Conservation (phyloP, 1,140 invertebrate genomes). For the Penaeus chinensis region DNA sequence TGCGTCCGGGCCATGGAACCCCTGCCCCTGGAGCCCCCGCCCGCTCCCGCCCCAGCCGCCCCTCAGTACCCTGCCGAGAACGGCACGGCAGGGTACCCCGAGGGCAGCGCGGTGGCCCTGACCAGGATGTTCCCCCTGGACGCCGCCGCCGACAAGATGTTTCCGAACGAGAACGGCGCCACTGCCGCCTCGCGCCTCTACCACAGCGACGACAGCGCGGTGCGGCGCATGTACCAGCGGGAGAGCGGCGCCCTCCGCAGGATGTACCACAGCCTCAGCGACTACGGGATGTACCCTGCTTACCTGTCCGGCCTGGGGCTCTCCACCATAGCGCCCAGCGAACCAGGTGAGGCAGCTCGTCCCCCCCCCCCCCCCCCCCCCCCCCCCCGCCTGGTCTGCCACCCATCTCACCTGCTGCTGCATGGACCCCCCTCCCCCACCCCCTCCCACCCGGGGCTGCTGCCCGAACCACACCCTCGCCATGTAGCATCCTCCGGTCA, state of each 20-base stretch:
- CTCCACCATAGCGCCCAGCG: constrained; percentile 42
- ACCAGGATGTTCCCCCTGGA: neutral
- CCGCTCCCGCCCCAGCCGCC: neutral
- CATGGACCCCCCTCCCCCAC: neutral
- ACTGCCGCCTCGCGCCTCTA: neutral
- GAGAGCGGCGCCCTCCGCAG: constrained; percentile 23
- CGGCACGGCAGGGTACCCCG: neutral
- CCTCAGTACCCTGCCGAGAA: constrained; percentile 9
- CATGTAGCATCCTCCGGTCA: too few relatives aligned
- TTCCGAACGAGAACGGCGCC: neutral
- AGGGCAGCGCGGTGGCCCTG: too few relatives aligned
- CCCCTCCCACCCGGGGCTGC: neutral
- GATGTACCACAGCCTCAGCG: constrained; percentile 51
- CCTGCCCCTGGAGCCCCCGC: neutral
- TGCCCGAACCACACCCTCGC: too few relatives aligned
- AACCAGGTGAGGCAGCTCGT: constrained; percentile 38
- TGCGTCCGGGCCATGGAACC: too few relatives aligned
- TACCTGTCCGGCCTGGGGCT: constrained; percentile 45
- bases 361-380: neutral
- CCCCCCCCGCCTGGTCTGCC: neutral
- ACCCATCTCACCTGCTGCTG: neutral
- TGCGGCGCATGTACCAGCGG: constrained; percentile 26
- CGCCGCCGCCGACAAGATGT: constrained; percentile 15
- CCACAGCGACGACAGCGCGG: constrained; percentile 44
- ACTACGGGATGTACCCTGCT: constrained; percentile 41